Evolutionary conservation across 1,140 invertebrate genomes (phyloP).

Genomic region (Aphaenogaster floridana): DNA sequence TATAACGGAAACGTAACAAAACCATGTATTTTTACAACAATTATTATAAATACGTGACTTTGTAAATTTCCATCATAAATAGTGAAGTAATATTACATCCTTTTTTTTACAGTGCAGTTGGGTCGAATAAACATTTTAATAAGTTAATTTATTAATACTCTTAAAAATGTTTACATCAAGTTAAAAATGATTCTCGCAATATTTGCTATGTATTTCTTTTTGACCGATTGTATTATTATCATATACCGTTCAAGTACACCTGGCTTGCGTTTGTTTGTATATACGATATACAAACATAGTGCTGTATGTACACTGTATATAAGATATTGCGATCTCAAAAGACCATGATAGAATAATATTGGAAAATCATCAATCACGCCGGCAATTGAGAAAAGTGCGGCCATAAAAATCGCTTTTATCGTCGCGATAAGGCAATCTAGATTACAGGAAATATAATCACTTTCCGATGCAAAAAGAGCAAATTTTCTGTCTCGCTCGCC

Average conservation of each 20-base stretch:
- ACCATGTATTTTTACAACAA: too few species aligned
- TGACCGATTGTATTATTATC: not conserved
- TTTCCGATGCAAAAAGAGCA: not conserved
- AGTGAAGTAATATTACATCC: too few species aligned
- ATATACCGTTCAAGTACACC: too few species aligned
- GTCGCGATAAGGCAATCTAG: conserved; percentile 15
- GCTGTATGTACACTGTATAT: not conserved
- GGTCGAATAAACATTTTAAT: too few species aligned
- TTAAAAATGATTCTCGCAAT: not conserved
- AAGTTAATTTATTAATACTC: not conserved
- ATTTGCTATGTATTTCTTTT: not conserved
- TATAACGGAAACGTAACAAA: too few species aligned
- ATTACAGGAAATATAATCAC: conserved; percentile 1
- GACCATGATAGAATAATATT: conserved; percentile 8
- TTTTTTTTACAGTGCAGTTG: too few species aligned
- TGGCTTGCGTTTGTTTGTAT: too few species aligned
- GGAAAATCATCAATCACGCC: conserved; percentile 1
- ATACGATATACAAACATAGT: not conserved
- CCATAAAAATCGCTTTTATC: conserved; percentile 12
- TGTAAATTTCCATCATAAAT: too few species aligned
- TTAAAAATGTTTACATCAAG: not conserved
- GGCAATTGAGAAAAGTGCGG: not conserved
- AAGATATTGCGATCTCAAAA: not conserved
- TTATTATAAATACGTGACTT: too few species aligned
- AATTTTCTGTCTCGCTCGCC: not conserved